phyloP scores from a whole-genome alignment of 1,140 invertebrate species.

The Drosophila sturtevanti region DNA sequence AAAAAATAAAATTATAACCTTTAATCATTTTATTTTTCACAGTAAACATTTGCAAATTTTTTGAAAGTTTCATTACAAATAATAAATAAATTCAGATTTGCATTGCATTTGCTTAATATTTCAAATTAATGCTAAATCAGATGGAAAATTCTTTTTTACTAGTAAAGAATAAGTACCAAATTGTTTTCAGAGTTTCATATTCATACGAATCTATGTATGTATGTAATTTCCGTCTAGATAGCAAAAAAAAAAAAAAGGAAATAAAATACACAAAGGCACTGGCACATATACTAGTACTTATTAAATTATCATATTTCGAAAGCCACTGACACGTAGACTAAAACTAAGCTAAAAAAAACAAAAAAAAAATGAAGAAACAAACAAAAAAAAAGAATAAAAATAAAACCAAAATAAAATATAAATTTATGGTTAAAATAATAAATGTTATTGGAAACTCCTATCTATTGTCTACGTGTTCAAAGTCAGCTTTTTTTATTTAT shows the following conservation, averaged over 20 bases:
- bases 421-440: constrained; percentile 6
- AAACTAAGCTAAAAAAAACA: not conserved
- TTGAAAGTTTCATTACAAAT: too few relatives aligned
- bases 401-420: not conserved
- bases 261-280: not conserved
- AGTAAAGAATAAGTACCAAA: not conserved
- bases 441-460: not conserved
- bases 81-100: too few relatives aligned
- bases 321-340: constrained; percentile 1
- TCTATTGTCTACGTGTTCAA: constrained; percentile 22
- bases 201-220: too few relatives aligned
- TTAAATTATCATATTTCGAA: not conserved
- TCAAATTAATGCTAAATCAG: too few relatives aligned
- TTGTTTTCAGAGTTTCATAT: too few relatives aligned
- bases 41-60: too few relatives aligned
- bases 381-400: not conserved
- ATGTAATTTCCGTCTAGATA: not conserved
- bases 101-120: not conserved
- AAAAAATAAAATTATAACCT: too few relatives aligned
- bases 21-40: too few relatives aligned
- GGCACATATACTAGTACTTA: not conserved
- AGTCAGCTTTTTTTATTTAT: constrained; percentile 14
- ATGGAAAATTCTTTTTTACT: not conserved
- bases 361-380: not conserved
- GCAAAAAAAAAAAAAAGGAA: not conserved